Evolutionary conservation across 2,888 invertebrate species (phyloP).

Genomic region (Eristalis intricaria): DNA sequence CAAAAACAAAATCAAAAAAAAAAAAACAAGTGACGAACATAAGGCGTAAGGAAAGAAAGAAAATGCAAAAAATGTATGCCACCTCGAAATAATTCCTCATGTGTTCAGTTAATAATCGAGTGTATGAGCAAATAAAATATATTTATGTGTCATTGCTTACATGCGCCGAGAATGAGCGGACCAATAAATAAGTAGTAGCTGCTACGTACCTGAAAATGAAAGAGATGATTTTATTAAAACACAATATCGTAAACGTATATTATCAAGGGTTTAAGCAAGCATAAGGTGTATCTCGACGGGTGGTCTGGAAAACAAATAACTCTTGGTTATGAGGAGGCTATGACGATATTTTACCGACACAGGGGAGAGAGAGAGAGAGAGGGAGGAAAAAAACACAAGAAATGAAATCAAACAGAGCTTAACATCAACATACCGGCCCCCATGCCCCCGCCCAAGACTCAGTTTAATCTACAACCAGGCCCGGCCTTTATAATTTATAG

Average conservation of each 20-base stretch:
- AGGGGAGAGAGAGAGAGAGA: too few relatives aligned
- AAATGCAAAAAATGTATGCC: neutral
- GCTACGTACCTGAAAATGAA: slow-evolving; percentile 43
- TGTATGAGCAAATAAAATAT: neutral
- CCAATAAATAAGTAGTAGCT: slow-evolving; percentile 13
- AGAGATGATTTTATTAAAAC: slow-evolving; percentile 11
- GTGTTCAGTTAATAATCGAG: neutral
- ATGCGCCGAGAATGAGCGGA: neutral
- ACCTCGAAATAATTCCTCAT: neutral
- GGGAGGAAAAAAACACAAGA: neutral
- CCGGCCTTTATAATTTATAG: slow-evolving; percentile 42
- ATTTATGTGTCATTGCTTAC: neutral
- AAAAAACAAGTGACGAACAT: neutral
- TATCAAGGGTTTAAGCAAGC: neutral
- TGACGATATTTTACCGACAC: neutral
- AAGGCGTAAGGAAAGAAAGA: neutral
- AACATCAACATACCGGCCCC: neutral
- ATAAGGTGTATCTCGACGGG: neutral
- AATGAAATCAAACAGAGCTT: slow-evolving; percentile 35
- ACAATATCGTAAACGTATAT: neutral
- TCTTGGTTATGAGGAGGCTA: neutral
- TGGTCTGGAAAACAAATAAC: slow-evolving; percentile 13
- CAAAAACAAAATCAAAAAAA: neutral
- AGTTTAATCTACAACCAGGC: slow-evolving; percentile 20
- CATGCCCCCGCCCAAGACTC: neutral